Evolutionary conservation across 92 coral and sea anemone species (phyloP).

Genomic region (Palythoa grandiflora): DNA sequence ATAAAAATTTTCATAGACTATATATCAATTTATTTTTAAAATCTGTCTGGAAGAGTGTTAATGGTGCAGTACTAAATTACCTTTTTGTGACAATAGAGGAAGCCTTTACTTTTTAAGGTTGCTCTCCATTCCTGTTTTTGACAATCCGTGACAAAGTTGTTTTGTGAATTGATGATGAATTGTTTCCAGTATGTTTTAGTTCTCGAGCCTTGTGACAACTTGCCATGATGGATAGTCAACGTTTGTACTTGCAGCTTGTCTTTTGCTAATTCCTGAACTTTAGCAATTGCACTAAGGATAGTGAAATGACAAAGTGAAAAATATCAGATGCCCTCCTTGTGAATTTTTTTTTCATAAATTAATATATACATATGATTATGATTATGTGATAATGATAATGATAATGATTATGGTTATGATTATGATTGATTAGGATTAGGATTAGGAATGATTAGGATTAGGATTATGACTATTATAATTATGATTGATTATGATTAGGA

Average conservation of each 20-base stretch:
- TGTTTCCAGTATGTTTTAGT: slow-evolving; percentile 25
- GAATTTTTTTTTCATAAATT: no score
- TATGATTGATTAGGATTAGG: no score
- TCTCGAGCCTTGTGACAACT: not conserved
- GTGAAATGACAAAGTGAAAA: not conserved
- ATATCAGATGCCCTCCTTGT: no score
- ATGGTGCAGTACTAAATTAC: not conserved
- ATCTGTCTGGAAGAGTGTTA: not conserved
- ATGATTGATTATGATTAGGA: no score
- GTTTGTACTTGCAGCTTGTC: not conserved
- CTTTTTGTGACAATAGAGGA: slow-evolving; percentile 25
- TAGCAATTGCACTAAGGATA: slow-evolving; percentile 34
- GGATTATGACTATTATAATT: not conserved
- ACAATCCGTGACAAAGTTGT: slow-evolving; percentile 21
- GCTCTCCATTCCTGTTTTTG: slow-evolving; percentile 19
- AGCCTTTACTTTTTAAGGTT: slow-evolving; percentile 15
- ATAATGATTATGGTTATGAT: not conserved
- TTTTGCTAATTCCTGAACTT: slow-evolving; percentile 33
- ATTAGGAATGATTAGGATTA: no score
- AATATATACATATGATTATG: no score
- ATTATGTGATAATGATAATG: not conserved
- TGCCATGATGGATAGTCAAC: not conserved
- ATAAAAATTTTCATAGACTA: no score
- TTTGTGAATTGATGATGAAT: slow-evolving; percentile 38
- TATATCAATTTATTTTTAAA: no score